Conservation (phyloP, 2,113 vertebrate genomes). For the Alces alces region DNA sequence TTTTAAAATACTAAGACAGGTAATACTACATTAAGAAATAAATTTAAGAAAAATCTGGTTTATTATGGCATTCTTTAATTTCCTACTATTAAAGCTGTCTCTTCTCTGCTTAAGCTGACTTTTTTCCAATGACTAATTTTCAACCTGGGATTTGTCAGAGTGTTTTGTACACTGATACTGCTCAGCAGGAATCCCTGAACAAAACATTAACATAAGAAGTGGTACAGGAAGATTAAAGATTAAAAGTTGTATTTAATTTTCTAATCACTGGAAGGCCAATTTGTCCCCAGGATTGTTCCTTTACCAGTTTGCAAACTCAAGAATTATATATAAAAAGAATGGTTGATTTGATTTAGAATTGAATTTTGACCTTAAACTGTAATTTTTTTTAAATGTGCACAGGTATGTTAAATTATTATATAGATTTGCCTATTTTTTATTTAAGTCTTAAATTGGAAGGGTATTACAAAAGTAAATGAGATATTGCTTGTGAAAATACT, state of each 20-base stretch:
- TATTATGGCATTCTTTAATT: not conserved
- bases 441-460: not conserved
- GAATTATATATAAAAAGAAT: constrained; percentile 53
- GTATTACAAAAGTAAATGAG: not conserved
- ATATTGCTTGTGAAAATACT: not conserved
- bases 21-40: constrained; percentile 37
- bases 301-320: constrained; percentile 11
- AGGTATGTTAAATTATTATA: not conserved
- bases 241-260: constrained; percentile 73
- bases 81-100: not conserved
- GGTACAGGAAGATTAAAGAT: constrained; percentile 46
- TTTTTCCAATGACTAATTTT: constrained; percentile 21
- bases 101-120: not conserved
- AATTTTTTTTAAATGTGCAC: not conserved
- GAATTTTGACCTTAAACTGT: constrained; percentile 64
- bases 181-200: constrained; percentile 54
- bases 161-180: not conserved
- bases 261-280: constrained; percentile 52
- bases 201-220: constrained; percentile 38
- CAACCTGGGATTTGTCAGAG: constrained; percentile 8
- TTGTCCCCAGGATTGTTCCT: constrained; percentile 41
- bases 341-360: constrained; percentile 57
- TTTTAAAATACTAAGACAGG: not conserved
- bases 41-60: constrained; percentile 30
- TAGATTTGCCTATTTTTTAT: not conserved